Evolutionary conservation across 2,797 vertebrate genomes (phyloP), one percentile per base, ranked within the genome.

Genomic region (Dendrocincla fuliginosa): DNA sequence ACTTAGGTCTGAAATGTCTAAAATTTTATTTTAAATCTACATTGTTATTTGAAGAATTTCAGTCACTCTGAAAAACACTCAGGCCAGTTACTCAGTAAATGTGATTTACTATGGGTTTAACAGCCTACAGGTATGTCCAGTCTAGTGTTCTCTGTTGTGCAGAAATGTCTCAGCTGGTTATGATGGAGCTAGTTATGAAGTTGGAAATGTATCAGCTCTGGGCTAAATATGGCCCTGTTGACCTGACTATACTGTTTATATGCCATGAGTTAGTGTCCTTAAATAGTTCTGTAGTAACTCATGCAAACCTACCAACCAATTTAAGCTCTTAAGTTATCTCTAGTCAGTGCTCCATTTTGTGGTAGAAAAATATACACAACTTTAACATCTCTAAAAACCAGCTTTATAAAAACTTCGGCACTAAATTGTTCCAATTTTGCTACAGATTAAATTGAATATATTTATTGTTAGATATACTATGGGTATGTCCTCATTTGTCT

Each of bases 111-210:
- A 25, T 19, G 19, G 27, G 13, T 75, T 77, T 60, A 80, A 80
- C n/a, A 85, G 64, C 49, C 60, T 87, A 70, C 41, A 80, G 69
- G 28, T 93, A 67, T 70, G 52, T 70, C 60, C 60, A 90, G 64
- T 49, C 23, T 22, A 63, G 49, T 22, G 44, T 52, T 25, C 25
- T 41, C 32, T 37, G 33, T 47, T 80, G 39, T 70, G 71, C 28
- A 87, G 71, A 93, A 91, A 52, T 41, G 37, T 90, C 90, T 83
- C 64, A 80, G 49, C 9, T 69, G 44, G 63, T 89, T 94, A 80
- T 4, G 14, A 71, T 74, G 25, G 28, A 80, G 6, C 25, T 80
- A 63, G 39, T 76, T 94, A 83, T 73, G 44, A 87, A 85, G 60
- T 22, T 3, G 9, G 64, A 93, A 70, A 41, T 87, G 28, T 52